A percentile compares a stretch with the other conserved stretches of the same genome.
These are phyloP conservation scores for Acipenser transmontanus DNA, from an alignment of 2,797 vertebrate species.

Conservation along the genomic window DNA sequence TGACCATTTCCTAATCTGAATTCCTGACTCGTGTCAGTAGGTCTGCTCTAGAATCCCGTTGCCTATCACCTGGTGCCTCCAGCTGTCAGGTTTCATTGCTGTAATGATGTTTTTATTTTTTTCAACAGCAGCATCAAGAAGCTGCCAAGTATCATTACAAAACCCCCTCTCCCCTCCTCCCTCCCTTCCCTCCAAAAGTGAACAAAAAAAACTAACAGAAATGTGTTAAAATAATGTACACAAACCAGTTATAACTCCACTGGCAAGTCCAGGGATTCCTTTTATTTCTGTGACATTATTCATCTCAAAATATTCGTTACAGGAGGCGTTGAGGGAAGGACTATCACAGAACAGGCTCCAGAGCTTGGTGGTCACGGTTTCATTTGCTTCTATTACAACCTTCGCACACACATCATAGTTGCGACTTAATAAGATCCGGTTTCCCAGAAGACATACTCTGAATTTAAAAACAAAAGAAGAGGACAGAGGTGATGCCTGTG, in stretches of 20 bases:
- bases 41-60: too few species aligned
- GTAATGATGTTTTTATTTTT: too few species aligned
- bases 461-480: slow-evolving; percentile 30
- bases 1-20: too few species aligned
- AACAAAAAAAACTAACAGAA: too few species aligned
- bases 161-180: too few species aligned
- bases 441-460: slow-evolving; percentile 87
- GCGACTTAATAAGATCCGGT: slow-evolving; percentile 76
- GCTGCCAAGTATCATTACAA: too few species aligned
- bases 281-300: slow-evolving; percentile 80
- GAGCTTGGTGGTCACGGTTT: slow-evolving; percentile 63
- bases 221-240: background rate
- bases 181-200: too few species aligned
- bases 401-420: slow-evolving; percentile 75
- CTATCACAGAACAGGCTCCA: slow-evolving; percentile 78
- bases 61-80: too few species aligned
- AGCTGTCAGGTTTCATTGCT: too few species aligned
- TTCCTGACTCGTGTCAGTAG: too few species aligned
- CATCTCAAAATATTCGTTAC: slow-evolving; percentile 70
- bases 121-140: too few species aligned
- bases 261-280: slow-evolving; percentile 85
- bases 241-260: slow-evolving; percentile 73
- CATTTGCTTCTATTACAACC: slow-evolving; percentile 49
- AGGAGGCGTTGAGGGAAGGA: slow-evolving; percentile 56
- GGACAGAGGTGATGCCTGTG: too few species aligned